These are phyloP conservation scores for Hylaeus volcanicus DNA, from an alignment of 1,140 invertebrate genomes.

Conservation along the genomic window DNA sequence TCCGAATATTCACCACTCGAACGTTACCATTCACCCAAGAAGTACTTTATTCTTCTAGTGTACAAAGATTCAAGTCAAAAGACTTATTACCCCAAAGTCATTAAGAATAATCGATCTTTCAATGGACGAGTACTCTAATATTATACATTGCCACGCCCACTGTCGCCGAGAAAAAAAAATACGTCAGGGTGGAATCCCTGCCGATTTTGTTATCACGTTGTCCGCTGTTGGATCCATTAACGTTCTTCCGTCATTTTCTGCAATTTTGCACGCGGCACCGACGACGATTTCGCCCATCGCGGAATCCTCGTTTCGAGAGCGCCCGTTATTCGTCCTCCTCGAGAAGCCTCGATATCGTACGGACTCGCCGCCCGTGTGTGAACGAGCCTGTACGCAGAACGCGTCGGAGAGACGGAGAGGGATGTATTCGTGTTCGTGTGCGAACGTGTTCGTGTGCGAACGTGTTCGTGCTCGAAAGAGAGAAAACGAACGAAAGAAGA, in stretches of 20 bases:
- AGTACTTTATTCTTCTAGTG: neutral
- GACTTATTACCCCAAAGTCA: no score
- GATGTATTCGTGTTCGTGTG: neutral
- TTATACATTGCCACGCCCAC: constrained; percentile 35
- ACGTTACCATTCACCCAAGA: neutral
- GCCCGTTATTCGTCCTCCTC: constrained; percentile 61
- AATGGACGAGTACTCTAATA: neutral
- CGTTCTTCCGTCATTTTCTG: constrained; percentile 39
- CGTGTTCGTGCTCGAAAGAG: neutral
- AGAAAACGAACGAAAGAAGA: neutral
- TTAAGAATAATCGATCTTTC: neutral
- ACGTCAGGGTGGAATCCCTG: neutral
- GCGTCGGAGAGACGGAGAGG: constrained; percentile 23
- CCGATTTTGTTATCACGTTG: constrained; percentile 19
- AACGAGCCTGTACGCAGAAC: constrained; percentile 62
- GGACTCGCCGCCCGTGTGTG: constrained; percentile 47
- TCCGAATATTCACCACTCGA: no score
- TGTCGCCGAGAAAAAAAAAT: neutral
- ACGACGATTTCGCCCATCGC: constrained; percentile 50
- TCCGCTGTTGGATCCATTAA: constrained; percentile 37
- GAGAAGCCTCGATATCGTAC: constrained; percentile 57
- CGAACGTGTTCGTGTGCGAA: neutral
- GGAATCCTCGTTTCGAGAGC: constrained; percentile 56
- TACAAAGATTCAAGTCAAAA: neutral
- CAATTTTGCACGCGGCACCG: constrained; percentile 46